Base-by-base conservation (phyloP, 1,140 invertebrate species). In the Bombus ignitus region DNA sequence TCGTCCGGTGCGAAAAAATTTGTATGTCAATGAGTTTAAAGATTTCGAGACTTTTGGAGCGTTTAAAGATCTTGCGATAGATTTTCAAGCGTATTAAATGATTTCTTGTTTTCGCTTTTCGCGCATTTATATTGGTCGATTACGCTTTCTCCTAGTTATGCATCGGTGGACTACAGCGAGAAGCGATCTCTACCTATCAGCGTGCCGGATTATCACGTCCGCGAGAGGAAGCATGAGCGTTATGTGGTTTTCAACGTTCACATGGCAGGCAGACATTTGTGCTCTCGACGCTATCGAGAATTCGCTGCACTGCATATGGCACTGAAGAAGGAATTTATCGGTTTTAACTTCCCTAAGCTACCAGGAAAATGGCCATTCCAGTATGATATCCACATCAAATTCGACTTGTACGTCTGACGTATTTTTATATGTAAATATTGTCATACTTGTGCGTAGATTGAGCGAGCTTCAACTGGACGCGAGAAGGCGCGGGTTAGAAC, bases 291-390 rank as follows among this genome's bases (percentile, higher is more conserved):
- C 65, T 99, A 99, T 94, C 96, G 98, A 76, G 99, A 99, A 95
- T 99, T 99, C 94, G 97, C 98, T 28, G 97, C 98, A 83, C 94
- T 99, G 75, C 98, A 99, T 93, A 96, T 97, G 90, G 97, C 97
- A 86, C 96, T 99, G 72, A 99, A 99, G 94, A 98, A 98, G 94
- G 99, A 99, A 94, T 99, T 99, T 95, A 96, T 98, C 86, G 99
- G 99, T 76, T 99, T 99, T 94, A 98, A 97, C 94, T 99, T 99
- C 94, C 99, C 99, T 0, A 99, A 99, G 96, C 95, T 99, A 76
- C 99, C 99, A 0, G 98, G 98, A 76, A 99, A 99, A 96, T 99
- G 99, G 98, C 98, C 99, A 72, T 99, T 99, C 94, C 97, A 98
- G 94, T 96, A 97, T 22, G 42, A 47, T 66, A 78, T 13, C 73